phyloP scores from a whole-genome alignment of 2,113 vertebrate genomes.

The Silurus meridionalis region DNA sequence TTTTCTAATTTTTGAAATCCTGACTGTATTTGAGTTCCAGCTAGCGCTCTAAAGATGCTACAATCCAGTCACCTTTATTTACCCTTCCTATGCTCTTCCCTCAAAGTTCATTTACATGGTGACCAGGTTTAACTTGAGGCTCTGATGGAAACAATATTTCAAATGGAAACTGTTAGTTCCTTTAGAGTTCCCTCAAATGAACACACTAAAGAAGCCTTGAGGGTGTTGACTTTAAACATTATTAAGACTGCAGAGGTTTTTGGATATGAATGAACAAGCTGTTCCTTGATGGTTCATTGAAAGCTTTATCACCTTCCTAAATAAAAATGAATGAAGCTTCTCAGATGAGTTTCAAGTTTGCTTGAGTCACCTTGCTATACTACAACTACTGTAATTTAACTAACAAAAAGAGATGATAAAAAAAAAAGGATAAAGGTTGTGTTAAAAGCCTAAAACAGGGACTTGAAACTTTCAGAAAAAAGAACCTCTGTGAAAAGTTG shows the following conservation, averaged over 20 bases:
- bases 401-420: not conserved
- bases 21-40: not conserved
- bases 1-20: not conserved
- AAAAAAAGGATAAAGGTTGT: not conserved
- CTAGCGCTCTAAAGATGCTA: not conserved
- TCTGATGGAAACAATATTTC: not conserved
- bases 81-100: not conserved
- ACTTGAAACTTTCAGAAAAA: not conserved
- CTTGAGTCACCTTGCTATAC: not conserved
- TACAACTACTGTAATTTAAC: not conserved
- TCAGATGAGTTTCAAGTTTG: not conserved
- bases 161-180: not conserved
- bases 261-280: not conserved
- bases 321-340: not conserved
- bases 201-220: not conserved
- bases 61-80: not conserved
- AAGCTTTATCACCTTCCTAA: not conserved
- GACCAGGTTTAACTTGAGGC: not conserved
- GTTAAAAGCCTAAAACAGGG: not conserved
- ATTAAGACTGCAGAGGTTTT: not conserved
- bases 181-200: not conserved
- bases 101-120: not conserved
- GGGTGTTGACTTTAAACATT: not conserved
- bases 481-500: not conserved
- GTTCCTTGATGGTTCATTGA: not conserved